Base-by-base conservation (phyloP, 2,113 vertebrate genomes). In the Heloderma charlesbogerti region DNA sequence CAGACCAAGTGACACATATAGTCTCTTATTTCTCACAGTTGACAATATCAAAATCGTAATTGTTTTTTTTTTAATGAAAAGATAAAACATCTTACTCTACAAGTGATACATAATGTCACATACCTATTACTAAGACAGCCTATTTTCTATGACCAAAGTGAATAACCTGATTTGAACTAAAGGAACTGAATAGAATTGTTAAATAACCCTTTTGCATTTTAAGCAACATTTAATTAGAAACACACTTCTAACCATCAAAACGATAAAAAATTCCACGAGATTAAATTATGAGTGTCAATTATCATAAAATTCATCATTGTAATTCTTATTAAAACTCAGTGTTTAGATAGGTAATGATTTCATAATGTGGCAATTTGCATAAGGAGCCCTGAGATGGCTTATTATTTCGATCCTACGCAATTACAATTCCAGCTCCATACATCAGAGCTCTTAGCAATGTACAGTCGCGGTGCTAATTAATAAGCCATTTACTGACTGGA, bases 271-370 rank as follows among this genome's bases (percentile, higher is more conserved):
- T 40, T 98, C 97, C 96, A 96, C 94, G 96, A 97, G 98, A 98
- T 98, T 98, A 98, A 98, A 98, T 98, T 98, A 99, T 98, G 98
- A 99, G 98, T 99, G 98, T 98, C 98, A 99, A 99, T 99, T 99
- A 99, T 99, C 98, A 99, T 99, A 99, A 99, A 99, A 99, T 99
- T 98, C 98, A 99, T 99, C 98, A 99, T 99, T 99, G 98, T 99
- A 98, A 99, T 99, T 98, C 98, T 98, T 98, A 98, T 98, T 98
- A 98, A 98, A 98, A 99, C 97, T 98, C 98, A 95, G 97, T 99
- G 98, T 99, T 99, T 99, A 99, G 98, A 98, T 99, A 99, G 98
- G 98, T 99, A 99, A 99, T 99, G 99, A 99, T 99, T 99, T 99
- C 99, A 98, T 99, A 99, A 99, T 99, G 99, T 97, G 83, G 97